phyloP scores from a whole-genome alignment of 2,888 invertebrate genomes.

The Lypha dubia region DNA sequence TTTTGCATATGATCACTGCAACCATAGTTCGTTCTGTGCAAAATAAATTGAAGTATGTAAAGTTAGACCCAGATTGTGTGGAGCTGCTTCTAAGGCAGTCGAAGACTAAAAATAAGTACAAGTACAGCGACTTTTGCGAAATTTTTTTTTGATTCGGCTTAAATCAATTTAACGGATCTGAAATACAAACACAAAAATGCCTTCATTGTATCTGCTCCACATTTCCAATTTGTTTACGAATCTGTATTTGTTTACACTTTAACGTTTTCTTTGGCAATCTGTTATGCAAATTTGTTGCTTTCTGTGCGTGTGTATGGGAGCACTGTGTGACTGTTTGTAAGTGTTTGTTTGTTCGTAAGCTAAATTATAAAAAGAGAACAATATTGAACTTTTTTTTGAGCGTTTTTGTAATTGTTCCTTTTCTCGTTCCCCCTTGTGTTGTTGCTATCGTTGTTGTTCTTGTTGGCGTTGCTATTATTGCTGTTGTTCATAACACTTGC shows the following conservation, averaged over 20 bases:
- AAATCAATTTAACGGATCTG: not conserved
- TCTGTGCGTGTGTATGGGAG: not conserved
- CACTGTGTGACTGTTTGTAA: not conserved
- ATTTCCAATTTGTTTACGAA: not conserved
- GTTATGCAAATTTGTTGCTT: conserved; percentile 2
- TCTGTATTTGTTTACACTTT: not conserved
- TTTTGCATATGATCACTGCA: too few species aligned
- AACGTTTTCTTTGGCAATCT: not conserved
- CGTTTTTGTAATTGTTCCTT: conserved; percentile 29
- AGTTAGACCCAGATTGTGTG: too few species aligned
- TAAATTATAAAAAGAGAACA: conserved; percentile 28
- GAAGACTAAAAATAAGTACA: too few species aligned
- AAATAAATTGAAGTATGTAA: too few species aligned
- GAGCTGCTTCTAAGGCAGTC: too few species aligned
- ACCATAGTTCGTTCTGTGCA: too few species aligned
- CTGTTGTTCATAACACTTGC: conserved; percentile 51
- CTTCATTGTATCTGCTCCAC: not conserved
- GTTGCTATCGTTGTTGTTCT: not conserved
- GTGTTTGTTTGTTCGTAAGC: conserved; percentile 2
- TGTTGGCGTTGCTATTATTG: not conserved
- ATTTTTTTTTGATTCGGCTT: not conserved
- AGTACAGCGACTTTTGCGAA: too few species aligned
- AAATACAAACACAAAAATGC: not conserved
- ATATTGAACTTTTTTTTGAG: conserved; percentile 25
- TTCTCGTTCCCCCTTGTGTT: not conserved